Evolutionary conservation across 1,140 invertebrate species (phyloP).

Genomic region (Saccostrea cuccullata): DNA sequence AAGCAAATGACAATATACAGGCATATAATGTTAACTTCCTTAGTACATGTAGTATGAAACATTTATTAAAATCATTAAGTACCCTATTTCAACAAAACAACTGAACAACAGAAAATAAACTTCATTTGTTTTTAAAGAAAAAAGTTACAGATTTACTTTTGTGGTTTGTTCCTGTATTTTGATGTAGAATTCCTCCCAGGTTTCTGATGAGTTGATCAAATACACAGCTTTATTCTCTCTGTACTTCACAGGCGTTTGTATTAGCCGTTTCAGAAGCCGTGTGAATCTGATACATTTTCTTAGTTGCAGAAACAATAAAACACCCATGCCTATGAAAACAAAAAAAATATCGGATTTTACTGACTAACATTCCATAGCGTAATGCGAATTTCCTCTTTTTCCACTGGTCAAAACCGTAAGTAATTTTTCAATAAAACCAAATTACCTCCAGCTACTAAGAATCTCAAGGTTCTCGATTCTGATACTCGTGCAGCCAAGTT

Average conservation of each 20-base stretch:
- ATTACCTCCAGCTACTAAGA: background rate
- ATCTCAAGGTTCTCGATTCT: background rate
- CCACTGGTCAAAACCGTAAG: background rate
- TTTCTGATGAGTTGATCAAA: conserved; percentile 39
- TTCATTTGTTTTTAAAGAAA: too few relatives aligned
- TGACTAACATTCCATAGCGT: too few relatives aligned
- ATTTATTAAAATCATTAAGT: too few relatives aligned
- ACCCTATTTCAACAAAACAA: too few relatives aligned
- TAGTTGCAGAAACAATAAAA: conserved; percentile 6
- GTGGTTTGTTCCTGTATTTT: conserved; percentile 31
- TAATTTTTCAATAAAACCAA: background rate
- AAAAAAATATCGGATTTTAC: too few relatives aligned
- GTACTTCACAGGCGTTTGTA: conserved; percentile 17
- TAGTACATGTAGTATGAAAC: too few relatives aligned
- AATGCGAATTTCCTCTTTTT: too few relatives aligned
- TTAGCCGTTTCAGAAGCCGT: background rate
- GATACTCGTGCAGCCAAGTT: background rate
- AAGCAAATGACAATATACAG: too few relatives aligned
- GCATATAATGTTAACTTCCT: too few relatives aligned
- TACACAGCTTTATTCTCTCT: conserved; percentile 49
- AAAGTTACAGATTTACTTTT: conserved; percentile 23
- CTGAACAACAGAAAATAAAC: too few relatives aligned
- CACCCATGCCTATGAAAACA: conserved; percentile 2
- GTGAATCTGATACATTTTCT: background rate
- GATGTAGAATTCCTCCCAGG: conserved; percentile 44